These are phyloP conservation scores for Orgyia antiqua DNA, from an alignment of 2,888 invertebrate genomes.

Conservation along the genomic window DNA sequence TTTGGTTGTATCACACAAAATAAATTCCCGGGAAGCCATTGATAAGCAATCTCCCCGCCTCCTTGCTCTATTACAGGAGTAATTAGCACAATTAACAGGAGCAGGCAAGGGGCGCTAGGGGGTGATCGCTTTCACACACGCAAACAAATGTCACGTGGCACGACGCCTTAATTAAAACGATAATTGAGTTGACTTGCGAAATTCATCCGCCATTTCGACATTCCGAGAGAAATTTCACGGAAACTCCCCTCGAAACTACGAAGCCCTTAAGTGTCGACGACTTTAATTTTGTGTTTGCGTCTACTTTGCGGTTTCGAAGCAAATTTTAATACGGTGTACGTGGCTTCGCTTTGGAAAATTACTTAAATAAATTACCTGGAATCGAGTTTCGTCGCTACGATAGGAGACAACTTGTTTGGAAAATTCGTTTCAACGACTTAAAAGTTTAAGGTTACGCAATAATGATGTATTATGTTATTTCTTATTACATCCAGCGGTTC, in stretches of 20 bases:
- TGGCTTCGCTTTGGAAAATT: slow-evolving; percentile 64
- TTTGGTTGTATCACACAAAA: slow-evolving; percentile 52
- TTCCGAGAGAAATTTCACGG: slow-evolving; percentile 71
- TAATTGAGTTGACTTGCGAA: slow-evolving; percentile 78
- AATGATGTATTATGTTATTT: slow-evolving; percentile 3
- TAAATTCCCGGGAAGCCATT: slow-evolving; percentile 64
- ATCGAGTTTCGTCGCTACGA: slow-evolving; percentile 52
- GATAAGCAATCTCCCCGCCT: slow-evolving; percentile 73
- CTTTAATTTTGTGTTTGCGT: slow-evolving; percentile 77
- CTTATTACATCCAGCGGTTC: too few relatives aligned
- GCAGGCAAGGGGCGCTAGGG: slow-evolving; percentile 32
- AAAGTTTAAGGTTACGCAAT: slow-evolving; percentile 7
- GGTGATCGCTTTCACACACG: slow-evolving; percentile 72
- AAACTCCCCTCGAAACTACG: slow-evolving; percentile 71
- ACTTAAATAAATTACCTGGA: slow-evolving; percentile 68
- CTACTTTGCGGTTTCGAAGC: slow-evolving; percentile 70
- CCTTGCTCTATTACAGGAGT: slow-evolving; percentile 76
- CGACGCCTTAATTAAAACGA: slow-evolving; percentile 77
- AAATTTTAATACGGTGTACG: slow-evolving; percentile 72
- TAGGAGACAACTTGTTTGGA: slow-evolving; percentile 44
- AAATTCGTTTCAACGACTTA: slow-evolving; percentile 29
- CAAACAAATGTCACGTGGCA: slow-evolving; percentile 78
- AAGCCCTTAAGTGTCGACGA: slow-evolving; percentile 74
- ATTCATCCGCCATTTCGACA: slow-evolving; percentile 76
- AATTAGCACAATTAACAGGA: slow-evolving; percentile 79